Conservation (phyloP, 2,888 invertebrate genomes). For the Agriotes lineatus region DNA sequence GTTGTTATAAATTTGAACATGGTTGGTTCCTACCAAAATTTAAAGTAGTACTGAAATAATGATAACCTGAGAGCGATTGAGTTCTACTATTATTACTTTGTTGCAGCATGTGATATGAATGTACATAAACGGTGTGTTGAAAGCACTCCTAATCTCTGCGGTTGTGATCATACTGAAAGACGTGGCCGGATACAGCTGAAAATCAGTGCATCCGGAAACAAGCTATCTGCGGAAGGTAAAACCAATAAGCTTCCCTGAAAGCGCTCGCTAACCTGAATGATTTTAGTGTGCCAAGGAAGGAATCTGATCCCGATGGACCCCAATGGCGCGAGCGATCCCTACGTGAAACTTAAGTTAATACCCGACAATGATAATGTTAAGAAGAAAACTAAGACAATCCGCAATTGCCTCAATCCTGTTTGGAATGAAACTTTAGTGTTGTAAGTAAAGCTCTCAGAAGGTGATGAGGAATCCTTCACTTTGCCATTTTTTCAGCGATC, state of each 20-base stretch:
- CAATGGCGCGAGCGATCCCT: slow-evolving; percentile 98
- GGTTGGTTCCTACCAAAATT: too few species aligned
- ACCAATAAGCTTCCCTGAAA: background rate
- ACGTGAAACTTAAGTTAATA: slow-evolving; percentile 98
- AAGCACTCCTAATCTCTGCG: slow-evolving; percentile 98
- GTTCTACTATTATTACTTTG: background rate
- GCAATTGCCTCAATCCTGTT: slow-evolving; percentile 93
- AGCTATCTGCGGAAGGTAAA: slow-evolving; percentile 85
- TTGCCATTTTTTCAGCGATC: slow-evolving; percentile 72
- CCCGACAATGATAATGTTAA: slow-evolving; percentile 92
- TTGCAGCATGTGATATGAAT: slow-evolving; percentile 98
- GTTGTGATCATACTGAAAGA: slow-evolving; percentile 99
- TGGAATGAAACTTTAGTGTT: slow-evolving; percentile 97
- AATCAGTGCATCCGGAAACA: slow-evolving; percentile 83
- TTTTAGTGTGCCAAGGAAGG: slow-evolving; percentile 90
- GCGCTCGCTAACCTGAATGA: background rate
- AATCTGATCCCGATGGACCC: slow-evolving; percentile 99
- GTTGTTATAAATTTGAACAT: too few species aligned
- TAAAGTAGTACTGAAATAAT: too few species aligned
- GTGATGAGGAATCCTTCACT: too few species aligned
- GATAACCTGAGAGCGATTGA: too few species aligned
- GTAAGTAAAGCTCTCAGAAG: slow-evolving; percentile 71
- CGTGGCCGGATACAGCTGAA: slow-evolving; percentile 92
- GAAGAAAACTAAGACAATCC: slow-evolving; percentile 98
- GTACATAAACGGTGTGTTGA: slow-evolving; percentile 99